A percentile compares a stretch with the other conserved stretches of the same genome.
Conservation (phyloP, 53 echinoderm and acorn worm species). For the Mesocentrotus franciscanus region DNA sequence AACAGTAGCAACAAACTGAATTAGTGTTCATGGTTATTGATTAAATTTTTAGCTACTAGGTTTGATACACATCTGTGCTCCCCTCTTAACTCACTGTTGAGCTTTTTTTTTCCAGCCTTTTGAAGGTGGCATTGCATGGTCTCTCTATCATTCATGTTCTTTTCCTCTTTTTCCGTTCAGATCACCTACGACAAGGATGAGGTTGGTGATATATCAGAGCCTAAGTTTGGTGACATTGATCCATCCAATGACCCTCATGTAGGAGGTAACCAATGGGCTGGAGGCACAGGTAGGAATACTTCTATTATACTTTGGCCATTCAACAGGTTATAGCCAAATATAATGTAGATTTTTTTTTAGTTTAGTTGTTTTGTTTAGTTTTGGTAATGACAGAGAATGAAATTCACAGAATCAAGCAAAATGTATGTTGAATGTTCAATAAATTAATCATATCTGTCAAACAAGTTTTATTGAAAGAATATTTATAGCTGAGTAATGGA, state of each 20-base stretch:
- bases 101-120: too few relatives aligned
- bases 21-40: not conserved
- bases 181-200: constrained; percentile 89
- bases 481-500: too few relatives aligned
- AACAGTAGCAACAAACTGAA: too few relatives aligned
- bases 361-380: too few relatives aligned
- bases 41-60: not conserved
- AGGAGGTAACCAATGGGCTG: constrained; percentile 93
- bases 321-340: not conserved
- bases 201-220: constrained; percentile 72
- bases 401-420: too few relatives aligned
- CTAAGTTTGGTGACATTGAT: constrained; percentile 92
- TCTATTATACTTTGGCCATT: not conserved
- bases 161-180: constrained; percentile 49
- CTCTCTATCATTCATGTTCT: not conserved
- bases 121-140: not conserved
- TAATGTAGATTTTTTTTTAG: too few relatives aligned
- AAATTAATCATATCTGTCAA: too few relatives aligned
- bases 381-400: too few relatives aligned
- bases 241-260: constrained; percentile 84
- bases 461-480: too few relatives aligned
- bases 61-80: not conserved
- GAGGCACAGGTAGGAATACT: constrained; percentile 81
- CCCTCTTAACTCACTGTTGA: too few relatives aligned
- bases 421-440: too few relatives aligned